A percentile compares a stretch with the other conserved stretches of the same genome.
Conservation (phyloP, 2,113 vertebrate genomes). For the Orthonyx spaldingii region DNA sequence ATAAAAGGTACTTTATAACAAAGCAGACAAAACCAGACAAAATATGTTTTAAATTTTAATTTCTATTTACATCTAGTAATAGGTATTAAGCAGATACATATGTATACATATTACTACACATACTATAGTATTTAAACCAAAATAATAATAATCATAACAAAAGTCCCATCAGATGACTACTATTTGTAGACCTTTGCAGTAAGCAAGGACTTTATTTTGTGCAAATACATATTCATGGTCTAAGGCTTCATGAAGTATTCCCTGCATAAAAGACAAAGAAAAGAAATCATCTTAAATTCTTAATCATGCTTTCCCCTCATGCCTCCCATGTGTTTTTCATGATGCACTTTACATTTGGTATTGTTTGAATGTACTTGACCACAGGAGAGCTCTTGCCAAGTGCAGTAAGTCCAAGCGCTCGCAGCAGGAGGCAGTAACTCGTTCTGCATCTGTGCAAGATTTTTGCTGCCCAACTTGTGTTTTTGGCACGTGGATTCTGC, state of each 20-base stretch:
- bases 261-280: not conserved
- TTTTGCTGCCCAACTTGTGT: not conserved
- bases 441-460: rapidly evolving
- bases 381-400: not conserved
- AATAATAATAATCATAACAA: not conserved
- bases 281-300: not conserved
- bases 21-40: not conserved
- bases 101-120: rapidly evolving
- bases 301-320: not conserved
- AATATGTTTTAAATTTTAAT: not conserved
- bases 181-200: not conserved
- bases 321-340: not conserved
- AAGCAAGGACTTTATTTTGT: not conserved
- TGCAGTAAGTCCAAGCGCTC: not conserved
- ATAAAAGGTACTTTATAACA: not conserved
- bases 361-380: not conserved
- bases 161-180: not conserved
- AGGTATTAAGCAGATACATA: not conserved
- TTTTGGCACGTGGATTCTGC: not conserved
- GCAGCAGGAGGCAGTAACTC: not conserved
- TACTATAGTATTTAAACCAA: not conserved
- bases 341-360: not conserved
- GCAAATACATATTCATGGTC: not conserved
- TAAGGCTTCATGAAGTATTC: not conserved
- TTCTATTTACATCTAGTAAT: not conserved